A percentile compares a stretch with the other conserved stretches of the same genome.
Evolutionary conservation across 2,888 invertebrate genomes (phyloP).

Genomic region (Brachypalpus laphriformis): DNA sequence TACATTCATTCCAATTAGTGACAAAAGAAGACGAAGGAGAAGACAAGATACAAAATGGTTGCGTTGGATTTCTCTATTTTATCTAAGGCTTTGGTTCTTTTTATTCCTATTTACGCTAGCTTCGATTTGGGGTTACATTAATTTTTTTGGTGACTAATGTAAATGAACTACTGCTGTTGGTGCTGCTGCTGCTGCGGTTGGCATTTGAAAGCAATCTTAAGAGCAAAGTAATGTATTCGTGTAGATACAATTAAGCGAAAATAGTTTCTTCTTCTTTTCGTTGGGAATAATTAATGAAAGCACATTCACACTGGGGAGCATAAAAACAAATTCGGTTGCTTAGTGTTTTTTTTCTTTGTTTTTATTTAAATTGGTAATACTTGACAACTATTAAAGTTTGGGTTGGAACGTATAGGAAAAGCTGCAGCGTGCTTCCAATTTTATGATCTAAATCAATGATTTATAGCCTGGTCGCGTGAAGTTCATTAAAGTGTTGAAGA

Average conservation of each 20-base stretch:
- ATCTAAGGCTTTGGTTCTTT: neutral
- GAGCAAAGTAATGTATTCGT: constrained; percentile 57
- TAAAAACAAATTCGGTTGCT: constrained; percentile 3
- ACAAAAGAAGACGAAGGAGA: constrained; percentile 42
- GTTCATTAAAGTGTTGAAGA: neutral
- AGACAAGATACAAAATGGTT: neutral
- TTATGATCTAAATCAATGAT: neutral
- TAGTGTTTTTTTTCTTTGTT: neutral
- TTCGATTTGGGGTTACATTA: constrained; percentile 46
- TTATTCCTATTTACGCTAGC: neutral
- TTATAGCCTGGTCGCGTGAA: neutral
- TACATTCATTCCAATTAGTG: constrained; percentile 67
- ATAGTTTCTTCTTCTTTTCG: constrained; percentile 10
- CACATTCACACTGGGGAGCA: constrained; percentile 27
- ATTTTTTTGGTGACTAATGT: constrained; percentile 57
- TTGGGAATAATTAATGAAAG: constrained; percentile 44
- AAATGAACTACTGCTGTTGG: constrained; percentile 38
- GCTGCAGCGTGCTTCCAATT: neutral
- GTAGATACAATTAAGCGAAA: constrained; percentile 45
- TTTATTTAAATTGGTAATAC: neutral
- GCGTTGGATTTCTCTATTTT: constrained; percentile 43
- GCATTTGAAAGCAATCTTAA: constrained; percentile 49
- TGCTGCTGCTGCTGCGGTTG: neutral
- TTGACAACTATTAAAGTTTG: neutral
- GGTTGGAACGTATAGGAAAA: neutral